Evolutionary conservation across 2,888 invertebrate genomes (phyloP).

Genomic region (Agelastica alni): DNA sequence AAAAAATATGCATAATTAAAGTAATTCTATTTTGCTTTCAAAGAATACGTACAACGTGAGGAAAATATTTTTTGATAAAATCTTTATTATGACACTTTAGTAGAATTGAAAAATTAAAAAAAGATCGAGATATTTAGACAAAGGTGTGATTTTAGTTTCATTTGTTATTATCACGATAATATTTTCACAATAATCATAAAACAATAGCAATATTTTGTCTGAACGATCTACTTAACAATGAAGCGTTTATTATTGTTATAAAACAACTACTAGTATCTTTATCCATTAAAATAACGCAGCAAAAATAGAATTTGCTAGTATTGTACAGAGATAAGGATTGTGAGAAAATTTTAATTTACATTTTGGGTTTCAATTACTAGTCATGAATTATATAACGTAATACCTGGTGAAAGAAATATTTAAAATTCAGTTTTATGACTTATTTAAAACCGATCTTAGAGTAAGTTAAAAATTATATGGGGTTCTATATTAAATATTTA

Average conservation of each 20-base stretch:
- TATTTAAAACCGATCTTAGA: too few relatives aligned
- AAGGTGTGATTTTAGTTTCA: constrained; percentile 1
- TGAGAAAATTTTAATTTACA: constrained; percentile 16
- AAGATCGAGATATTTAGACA: too few relatives aligned
- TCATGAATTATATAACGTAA: constrained; percentile 11
- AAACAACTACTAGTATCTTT: constrained; percentile 1
- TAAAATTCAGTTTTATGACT: too few relatives aligned
- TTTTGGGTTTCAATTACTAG: constrained; percentile 12
- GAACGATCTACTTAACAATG: constrained; percentile 8
- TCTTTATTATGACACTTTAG: too few relatives aligned
- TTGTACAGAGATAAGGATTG: constrained; percentile 16
- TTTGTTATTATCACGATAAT: background rate
- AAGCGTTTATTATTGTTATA: constrained; percentile 16
- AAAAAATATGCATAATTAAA: too few relatives aligned
- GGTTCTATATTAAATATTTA: too few relatives aligned
- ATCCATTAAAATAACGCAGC: background rate
- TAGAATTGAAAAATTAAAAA: too few relatives aligned
- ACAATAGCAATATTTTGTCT: constrained; percentile 7
- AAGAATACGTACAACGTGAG: too few relatives aligned
- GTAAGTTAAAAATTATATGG: too few relatives aligned
- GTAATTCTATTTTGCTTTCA: too few relatives aligned
- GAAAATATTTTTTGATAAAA: too few relatives aligned
- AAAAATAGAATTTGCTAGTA: constrained; percentile 10
- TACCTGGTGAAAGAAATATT: too few relatives aligned
- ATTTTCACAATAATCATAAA: constrained; percentile 11